These are phyloP conservation scores for Diadophis punctatus DNA, from an alignment of 2,113 vertebrate genomes.

Conservation along the genomic window DNA sequence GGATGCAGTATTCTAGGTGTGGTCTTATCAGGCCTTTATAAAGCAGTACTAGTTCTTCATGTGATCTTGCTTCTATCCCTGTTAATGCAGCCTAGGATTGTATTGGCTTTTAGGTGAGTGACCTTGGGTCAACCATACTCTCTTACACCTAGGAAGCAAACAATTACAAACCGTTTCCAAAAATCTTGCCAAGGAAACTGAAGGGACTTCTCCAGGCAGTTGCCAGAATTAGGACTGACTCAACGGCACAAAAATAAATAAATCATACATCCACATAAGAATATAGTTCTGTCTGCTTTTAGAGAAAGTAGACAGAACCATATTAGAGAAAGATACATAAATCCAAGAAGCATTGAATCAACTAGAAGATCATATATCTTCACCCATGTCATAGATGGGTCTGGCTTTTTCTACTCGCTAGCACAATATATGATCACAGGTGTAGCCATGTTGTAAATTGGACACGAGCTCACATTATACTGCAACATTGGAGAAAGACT, in stretches of 20 bases:
- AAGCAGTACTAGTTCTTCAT: not conserved
- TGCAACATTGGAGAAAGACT: not conserved
- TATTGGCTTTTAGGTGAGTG: not conserved
- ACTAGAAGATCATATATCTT: not conserved
- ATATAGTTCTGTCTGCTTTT: not conserved
- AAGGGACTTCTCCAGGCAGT: not conserved
- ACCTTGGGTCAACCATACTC: not conserved
- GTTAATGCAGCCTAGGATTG: not conserved
- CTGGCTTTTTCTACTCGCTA: not conserved
- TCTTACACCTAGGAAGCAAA: not conserved
- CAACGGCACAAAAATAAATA: not conserved
- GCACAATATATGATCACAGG: not conserved
- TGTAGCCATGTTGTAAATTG: not conserved
- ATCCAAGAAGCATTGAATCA: not conserved
- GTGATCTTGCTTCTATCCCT: not conserved
- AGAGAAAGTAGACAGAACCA: not conserved
- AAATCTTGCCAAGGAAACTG: not conserved
- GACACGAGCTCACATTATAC: not conserved
- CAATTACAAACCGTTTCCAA: not conserved
- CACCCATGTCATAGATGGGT: not conserved
- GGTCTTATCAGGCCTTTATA: not conserved
- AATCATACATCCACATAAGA: not conserved
- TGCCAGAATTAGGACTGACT: not conserved
- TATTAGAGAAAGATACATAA: not conserved
- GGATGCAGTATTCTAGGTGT: not conserved